These are phyloP conservation scores for Julus scandinavius DNA, from an alignment of 2,888 invertebrate genomes.

Conservation along the genomic window DNA sequence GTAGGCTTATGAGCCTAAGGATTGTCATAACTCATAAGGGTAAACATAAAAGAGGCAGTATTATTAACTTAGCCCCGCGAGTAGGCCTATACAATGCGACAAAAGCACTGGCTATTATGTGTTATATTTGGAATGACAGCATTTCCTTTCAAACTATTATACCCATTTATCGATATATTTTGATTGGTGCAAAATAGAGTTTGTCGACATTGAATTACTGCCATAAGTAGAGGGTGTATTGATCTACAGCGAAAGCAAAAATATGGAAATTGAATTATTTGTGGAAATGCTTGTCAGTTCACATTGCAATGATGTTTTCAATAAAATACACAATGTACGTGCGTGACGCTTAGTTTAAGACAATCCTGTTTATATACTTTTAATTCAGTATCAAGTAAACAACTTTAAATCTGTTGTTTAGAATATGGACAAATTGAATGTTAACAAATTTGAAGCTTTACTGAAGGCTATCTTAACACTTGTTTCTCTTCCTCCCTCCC, in stretches of 20 bases:
- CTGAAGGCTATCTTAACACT: no score
- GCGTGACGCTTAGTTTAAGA: no score
- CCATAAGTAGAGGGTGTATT: slow-evolving; percentile 5
- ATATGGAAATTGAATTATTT: background rate
- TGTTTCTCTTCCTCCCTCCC: no score
- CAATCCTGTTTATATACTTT: no score
- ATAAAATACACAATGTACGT: no score
- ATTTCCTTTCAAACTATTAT: slow-evolving; percentile 17
- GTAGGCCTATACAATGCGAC: background rate
- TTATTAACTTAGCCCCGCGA: background rate
- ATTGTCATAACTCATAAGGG: slow-evolving; percentile 38
- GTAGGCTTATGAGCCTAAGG: background rate
- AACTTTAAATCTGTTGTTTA: no score
- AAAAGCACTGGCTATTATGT: background rate
- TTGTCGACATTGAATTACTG: slow-evolving; percentile 37
- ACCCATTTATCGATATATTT: slow-evolving; percentile 44
- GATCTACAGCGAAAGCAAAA: background rate
- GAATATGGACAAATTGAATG: no score
- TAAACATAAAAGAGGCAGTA: slow-evolving; percentile 19
- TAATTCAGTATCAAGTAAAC: no score
- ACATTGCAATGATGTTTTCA: no score
- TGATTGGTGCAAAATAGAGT: slow-evolving; percentile 36
- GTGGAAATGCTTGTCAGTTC: background rate
- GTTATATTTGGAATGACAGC: slow-evolving; percentile 37
- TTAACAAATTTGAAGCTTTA: no score